Evolutionary conservation across 2,888 invertebrate genomes (phyloP).

Genomic region (Cyaniris semiargus): DNA sequence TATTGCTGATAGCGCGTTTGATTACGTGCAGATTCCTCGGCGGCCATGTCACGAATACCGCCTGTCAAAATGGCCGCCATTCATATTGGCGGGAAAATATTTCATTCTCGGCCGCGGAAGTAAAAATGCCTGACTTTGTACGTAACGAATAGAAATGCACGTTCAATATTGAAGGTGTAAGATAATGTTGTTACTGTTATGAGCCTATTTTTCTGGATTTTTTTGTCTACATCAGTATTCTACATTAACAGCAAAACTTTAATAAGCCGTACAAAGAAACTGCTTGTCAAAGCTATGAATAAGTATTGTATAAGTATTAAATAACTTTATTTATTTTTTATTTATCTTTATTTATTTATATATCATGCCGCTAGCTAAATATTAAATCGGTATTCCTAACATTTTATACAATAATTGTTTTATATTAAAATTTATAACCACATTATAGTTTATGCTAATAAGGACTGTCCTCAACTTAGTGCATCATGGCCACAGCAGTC

Average conservation of each 20-base stretch:
- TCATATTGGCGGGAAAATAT: constrained; percentile 20
- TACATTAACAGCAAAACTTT: no score
- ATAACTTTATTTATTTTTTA: no score
- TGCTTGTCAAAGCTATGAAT: no score
- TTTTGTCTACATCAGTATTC: no score
- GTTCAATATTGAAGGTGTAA: not conserved
- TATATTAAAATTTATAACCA: not conserved
- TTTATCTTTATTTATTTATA: no score
- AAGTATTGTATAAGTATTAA: no score
- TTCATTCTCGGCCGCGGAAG: not conserved
- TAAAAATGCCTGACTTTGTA: constrained; percentile 4
- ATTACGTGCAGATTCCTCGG: constrained; percentile 29
- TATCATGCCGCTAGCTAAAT: no score
- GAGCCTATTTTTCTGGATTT: no score
- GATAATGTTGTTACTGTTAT: not conserved
- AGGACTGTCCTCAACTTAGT: constrained; percentile 9
- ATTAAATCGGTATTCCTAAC: not conserved
- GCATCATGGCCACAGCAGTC: not conserved
- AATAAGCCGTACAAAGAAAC: no score
- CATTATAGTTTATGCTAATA: not conserved
- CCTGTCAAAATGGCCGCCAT: constrained; percentile 23
- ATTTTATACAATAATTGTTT: no score
- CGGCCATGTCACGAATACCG: constrained; percentile 22
- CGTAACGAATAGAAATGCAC: not conserved
- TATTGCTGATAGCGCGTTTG: constrained; percentile 28